Conservation (phyloP, 1,140 invertebrate species). For the Bilobella aurantiaca region DNA sequence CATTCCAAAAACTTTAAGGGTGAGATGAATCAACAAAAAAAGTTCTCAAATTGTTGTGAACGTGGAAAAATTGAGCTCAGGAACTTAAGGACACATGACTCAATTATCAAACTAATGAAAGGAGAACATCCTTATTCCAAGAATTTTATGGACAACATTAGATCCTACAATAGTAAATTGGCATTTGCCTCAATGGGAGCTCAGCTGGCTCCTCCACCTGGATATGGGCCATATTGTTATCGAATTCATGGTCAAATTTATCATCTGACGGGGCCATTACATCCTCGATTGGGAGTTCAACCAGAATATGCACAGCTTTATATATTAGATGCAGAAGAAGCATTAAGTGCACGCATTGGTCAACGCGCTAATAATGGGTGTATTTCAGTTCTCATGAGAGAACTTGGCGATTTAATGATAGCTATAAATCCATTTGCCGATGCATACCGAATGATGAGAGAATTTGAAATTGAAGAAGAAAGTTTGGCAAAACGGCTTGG, state of each 20-base stretch:
- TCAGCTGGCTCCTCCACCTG: conserved; percentile 5
- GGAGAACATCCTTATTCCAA: conserved; percentile 16
- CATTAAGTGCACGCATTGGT: conserved; percentile 6
- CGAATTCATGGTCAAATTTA: conserved; percentile 39
- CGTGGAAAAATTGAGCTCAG: conserved; percentile 16
- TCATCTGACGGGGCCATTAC: conserved; percentile 28
- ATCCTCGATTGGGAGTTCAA: neutral
- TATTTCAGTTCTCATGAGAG: conserved; percentile 1
- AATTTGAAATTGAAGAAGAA: conserved; percentile 28
- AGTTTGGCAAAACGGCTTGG: conserved; percentile 12
- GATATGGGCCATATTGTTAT: conserved; percentile 32
- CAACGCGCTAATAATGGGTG: conserved; percentile 16
- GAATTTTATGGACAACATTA: conserved; percentile 35
- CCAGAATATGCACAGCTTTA: conserved; percentile 35
- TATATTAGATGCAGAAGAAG: conserved; percentile 18
- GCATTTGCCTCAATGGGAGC: conserved; percentile 37
- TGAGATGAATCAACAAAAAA: neutral
- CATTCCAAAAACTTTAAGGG: neutral
- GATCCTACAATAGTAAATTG: conserved; percentile 35
- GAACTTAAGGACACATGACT: neutral
- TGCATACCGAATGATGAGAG: conserved; percentile 30
- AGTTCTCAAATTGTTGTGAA: conserved; percentile 6
- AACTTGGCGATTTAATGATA: neutral
- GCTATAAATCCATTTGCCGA: conserved; percentile 23
- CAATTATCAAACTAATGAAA: neutral